Base-by-base conservation (phyloP, 1,140 invertebrate species). In the Drosophila tsacasi region DNA sequence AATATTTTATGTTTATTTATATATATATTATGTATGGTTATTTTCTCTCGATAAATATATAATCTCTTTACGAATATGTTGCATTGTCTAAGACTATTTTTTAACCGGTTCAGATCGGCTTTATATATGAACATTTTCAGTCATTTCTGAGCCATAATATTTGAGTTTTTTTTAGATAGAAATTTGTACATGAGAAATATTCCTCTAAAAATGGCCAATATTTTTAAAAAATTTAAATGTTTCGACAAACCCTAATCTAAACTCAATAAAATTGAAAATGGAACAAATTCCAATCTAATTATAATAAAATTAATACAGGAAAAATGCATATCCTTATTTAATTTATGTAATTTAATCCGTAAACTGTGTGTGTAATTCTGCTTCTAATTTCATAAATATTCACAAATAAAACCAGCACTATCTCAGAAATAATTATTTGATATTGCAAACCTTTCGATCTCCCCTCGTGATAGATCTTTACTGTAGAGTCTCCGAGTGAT, bases 401-500 rank as follows among this genome's bases (percentile, higher is more conserved):
- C 40, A 0, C 3, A 19, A 42, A 42, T 19, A 9, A 42, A 19
- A 19, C 2, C n/a, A 19, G 5, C n/a, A 10, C 8, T 6, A 19
- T 42, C n/a, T n/a, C n/a, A 5, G 4, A 4, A 19, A 42, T 42
- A 42, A 19, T 19, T 42, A n/a, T 42, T 9, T 42, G 8, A 19
- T 19, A 2, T 10, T 2, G 1, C 3, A 8, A 2, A 44, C 0
- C 32, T 10, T 35, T 40, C 9, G 6, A 60, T 42, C 46, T 27
- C 12, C 81, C 66, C 58, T 64, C 81, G 67, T 8, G 5, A n/a
- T n/a, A 40, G 46, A 49, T 60, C 55, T 60, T 46, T 40, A 47
- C 15, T 39, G 25, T 55, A 67, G 32, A 78, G 54, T 85, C 64
- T 66, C 65, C 64, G 68, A 76, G 42, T 89, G 84, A 89, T 59